Evolutionary conservation across 2,797 vertebrate species (phyloP).

Genomic region (Fringilla coelebs): DNA sequence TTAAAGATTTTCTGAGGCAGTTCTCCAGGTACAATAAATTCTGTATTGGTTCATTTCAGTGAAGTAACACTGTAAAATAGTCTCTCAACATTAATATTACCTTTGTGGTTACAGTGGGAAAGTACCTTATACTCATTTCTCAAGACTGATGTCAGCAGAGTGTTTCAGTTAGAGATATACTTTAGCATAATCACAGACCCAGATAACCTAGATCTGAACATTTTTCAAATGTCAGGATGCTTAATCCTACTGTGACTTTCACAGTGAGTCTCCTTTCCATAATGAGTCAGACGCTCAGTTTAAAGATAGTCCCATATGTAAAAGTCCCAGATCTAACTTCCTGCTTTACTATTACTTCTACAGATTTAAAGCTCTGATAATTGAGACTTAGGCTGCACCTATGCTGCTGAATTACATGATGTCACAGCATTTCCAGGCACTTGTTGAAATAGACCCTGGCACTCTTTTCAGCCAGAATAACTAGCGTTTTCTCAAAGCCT

Average conservation of each 20-base stretch:
- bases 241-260: conserved; percentile 24
- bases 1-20: background rate
- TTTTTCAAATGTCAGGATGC: background rate
- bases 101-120: background rate
- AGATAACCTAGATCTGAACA: conserved; percentile 8
- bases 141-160: background rate
- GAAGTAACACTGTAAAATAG: background rate
- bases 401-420: background rate
- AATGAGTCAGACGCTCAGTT: background rate
- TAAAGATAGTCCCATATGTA: background rate
- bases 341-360: background rate
- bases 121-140: conserved; percentile 8
- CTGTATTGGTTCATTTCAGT: background rate
- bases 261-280: background rate
- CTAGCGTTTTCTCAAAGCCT: background rate
- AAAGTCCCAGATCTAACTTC: background rate
- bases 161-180: background rate
- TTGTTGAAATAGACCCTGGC: background rate
- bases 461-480: background rate
- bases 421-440: background rate
- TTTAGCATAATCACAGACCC: background rate
- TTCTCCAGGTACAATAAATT: conserved; percentile 21
- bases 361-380: background rate
- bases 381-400: background rate
- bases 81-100: background rate